Base-by-base conservation (phyloP, 2,888 invertebrate genomes). In the Ophioninae sp. region DNA sequence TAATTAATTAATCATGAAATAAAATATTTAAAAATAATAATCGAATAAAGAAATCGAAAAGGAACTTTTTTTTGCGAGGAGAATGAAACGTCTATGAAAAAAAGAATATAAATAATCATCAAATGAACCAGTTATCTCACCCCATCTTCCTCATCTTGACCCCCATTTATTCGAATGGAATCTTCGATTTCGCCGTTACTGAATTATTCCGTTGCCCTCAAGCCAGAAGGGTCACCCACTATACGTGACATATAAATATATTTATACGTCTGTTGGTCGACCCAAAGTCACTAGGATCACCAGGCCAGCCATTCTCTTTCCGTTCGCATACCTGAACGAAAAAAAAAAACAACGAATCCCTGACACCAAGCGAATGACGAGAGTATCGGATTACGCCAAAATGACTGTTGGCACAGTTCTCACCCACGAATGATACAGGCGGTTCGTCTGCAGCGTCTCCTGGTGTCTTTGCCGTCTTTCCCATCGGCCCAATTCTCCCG, bases 401-500 rank as follows among this genome's bases (percentile, higher is more conserved):
- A 79, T 67, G 59, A 76, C 62, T 76, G 76, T 73, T 68, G 7
- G 5, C 68, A 62, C 39, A 64, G 59, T 65, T 62, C 70, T 61
- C 50, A 21, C 67, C 81, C 73, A 41, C 59, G 44, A 21, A 50
- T 23, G 62, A 61, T 59, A 59, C 64, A 62, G 50, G 79, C 65
- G 56, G 21, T 68, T 50, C 56, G 23, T 64, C 21, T 62, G 17
- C 30, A 44, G 30, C 62, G 7, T 44, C 21, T 37, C 59, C 30
- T 50, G 56, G 30, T 61, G 20, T 76, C 77, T 75, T 59, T 20
- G 79, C 21, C 68, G 21, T 13, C 57, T 44, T 67, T 62, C 69
- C 57, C 50, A 17, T 10, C 37, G 50, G 69, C 68, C 62, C 79
- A 75, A 76, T 81, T 85, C 79, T 84, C 81, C 82, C 78, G 76